Percentiles rank a stretch among this genome's conserved stretches.
These are phyloP conservation scores for Ganaspis sp. DNA, from an alignment of 1,140 invertebrate genomes.

Conservation along the genomic window DNA sequence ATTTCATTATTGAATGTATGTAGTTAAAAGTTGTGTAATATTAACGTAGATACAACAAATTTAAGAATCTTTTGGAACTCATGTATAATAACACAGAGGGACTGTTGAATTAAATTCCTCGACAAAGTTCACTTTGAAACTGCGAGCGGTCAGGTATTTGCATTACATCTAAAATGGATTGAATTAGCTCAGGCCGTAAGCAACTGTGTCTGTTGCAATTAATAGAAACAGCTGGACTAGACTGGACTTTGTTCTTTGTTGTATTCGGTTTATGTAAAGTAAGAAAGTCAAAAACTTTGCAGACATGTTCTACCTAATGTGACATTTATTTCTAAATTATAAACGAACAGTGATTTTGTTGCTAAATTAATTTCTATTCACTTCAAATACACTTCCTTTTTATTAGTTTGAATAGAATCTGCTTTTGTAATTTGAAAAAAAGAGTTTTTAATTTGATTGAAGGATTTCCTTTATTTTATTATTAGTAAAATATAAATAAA, in stretches of 20 bases:
- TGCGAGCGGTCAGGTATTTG: slow-evolving; percentile 16
- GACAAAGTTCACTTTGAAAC: slow-evolving; percentile 16
- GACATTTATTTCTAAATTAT: no score
- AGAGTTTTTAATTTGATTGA: no score
- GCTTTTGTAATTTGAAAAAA: no score
- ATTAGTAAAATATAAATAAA: no score
- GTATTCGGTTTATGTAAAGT: not conserved
- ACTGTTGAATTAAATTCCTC: slow-evolving; percentile 17
- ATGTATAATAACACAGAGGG: not conserved
- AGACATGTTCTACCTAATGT: no score
- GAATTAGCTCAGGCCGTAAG: slow-evolving; percentile 17
- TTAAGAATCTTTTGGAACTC: not conserved
- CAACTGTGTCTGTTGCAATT: slow-evolving; percentile 27
- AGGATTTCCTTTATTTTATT: no score
- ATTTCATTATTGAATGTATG: no score
- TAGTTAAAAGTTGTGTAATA: not conserved
- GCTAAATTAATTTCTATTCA: not conserved
- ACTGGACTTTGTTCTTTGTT: slow-evolving; percentile 20
- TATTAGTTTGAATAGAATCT: no score
- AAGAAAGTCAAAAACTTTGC: no score
- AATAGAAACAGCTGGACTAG: slow-evolving; percentile 25
- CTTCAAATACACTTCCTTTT: not conserved
- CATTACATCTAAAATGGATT: slow-evolving; percentile 30
- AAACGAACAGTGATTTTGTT: no score
- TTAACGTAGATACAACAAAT: not conserved